Conservation (phyloP, 2,113 vertebrate genomes). For the Dromas ardeola region DNA sequence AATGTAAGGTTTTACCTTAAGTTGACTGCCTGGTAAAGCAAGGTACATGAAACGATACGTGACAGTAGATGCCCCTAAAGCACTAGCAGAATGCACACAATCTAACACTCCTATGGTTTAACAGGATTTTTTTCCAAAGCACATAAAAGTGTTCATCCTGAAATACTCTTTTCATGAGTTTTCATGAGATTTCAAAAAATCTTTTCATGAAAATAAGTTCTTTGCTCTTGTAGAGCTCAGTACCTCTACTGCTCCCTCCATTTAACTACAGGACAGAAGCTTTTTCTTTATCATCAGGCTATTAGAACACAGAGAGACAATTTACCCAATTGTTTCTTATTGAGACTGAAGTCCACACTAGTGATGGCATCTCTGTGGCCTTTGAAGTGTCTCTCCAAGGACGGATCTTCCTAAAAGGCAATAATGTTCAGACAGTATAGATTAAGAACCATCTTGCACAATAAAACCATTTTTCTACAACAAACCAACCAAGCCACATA, state of each 20-base stretch:
- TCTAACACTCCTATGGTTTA: not conserved
- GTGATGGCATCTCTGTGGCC: conserved; percentile 92
- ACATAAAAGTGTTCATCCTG: not conserved
- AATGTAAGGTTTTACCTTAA: not conserved
- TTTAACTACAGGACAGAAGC: not conserved
- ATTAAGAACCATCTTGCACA: not conserved
- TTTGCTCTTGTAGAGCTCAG: not conserved
- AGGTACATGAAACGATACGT: not conserved
- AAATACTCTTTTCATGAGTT: too few species aligned
- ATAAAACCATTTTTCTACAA: not conserved
- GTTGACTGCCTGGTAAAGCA: not conserved
- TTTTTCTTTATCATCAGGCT: not conserved
- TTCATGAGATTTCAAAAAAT: too few species aligned
- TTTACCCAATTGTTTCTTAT: conserved; percentile 91
- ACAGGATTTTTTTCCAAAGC: not conserved
- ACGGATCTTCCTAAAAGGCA: conserved; percentile 86
- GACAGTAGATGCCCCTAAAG: not conserved
- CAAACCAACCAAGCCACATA: not conserved
- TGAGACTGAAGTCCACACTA: conserved; percentile 89
- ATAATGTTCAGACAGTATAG: not conserved
- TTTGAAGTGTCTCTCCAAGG: conserved; percentile 90
- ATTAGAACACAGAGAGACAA: not conserved
- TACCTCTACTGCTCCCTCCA: not conserved
- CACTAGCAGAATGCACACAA: not conserved
- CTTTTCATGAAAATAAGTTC: not conserved